Evolutionary conservation across 23 tunicate genomes (phyloP).

Genomic region (Styela plicata): DNA sequence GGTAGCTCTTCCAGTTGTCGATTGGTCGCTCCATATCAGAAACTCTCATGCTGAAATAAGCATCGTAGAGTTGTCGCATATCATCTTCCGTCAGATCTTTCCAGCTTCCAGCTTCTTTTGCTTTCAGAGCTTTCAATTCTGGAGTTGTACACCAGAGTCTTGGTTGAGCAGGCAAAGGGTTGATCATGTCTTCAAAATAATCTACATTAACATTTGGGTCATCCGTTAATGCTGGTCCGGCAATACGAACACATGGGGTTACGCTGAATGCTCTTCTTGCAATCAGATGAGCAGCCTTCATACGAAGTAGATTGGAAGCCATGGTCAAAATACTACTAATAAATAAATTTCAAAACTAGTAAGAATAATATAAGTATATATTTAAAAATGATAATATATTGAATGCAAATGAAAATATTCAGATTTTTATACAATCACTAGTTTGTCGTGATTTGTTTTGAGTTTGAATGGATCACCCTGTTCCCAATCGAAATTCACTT

Average conservation of each 20-base stretch:
- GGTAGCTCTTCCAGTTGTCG: constrained; percentile 59
- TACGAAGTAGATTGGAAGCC: constrained; percentile 17
- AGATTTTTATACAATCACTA: no score
- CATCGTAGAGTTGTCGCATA: constrained; percentile 75
- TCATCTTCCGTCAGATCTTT: constrained; percentile 64
- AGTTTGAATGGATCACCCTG: no score
- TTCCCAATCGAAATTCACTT: no score
- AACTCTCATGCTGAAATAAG: constrained; percentile 80
- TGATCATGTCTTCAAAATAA: constrained; percentile 62
- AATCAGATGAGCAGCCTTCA: not conserved
- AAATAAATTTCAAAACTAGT: no score
- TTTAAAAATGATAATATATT: no score
- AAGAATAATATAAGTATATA: no score
- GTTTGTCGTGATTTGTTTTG: no score
- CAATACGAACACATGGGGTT: not conserved
- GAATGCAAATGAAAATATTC: no score
- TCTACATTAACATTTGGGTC: constrained; percentile 60
- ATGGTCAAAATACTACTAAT: not conserved
- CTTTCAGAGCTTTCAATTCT: constrained; percentile 77
- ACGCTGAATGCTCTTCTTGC: constrained; percentile 15
- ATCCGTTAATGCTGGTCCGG: constrained; percentile 20
- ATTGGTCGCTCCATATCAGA: constrained; percentile 66
- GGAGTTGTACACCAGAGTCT: constrained; percentile 40
- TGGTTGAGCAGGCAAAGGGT: constrained; percentile 66
- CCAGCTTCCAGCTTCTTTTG: constrained; percentile 80